phyloP scores from a whole-genome alignment of 2,888 invertebrate species.

The Ormyrus thymus region DNA sequence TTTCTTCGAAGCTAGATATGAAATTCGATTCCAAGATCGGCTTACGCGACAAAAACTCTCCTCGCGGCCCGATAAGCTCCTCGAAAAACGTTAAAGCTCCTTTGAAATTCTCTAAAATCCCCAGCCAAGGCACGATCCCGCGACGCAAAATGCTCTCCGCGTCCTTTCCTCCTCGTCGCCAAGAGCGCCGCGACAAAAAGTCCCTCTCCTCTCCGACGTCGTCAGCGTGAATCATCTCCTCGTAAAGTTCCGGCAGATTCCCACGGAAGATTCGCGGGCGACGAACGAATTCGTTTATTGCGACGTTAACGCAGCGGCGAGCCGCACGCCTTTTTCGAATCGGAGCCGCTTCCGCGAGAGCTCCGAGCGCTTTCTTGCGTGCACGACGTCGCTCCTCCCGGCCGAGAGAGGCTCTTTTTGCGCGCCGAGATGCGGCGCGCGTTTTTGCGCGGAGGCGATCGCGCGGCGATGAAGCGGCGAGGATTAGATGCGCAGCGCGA shows the following conservation, averaged over 20 bases:
- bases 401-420: too few species aligned
- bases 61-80: background rate
- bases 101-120: too few species aligned
- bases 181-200: background rate
- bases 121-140: too few species aligned
- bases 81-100: too few species aligned
- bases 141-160: too few species aligned
- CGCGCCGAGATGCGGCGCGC: too few species aligned
- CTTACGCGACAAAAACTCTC: background rate
- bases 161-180: too few species aligned
- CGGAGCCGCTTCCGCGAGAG: conserved; percentile 2
- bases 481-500: too few species aligned
- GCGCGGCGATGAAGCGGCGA: too few species aligned
- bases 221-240: background rate
- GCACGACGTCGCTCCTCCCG: background rate
- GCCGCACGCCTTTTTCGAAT: conserved; percentile 7
- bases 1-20: too few species aligned
- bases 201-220: background rate
- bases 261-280: conserved; percentile 1
- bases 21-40: too few species aligned
- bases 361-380: conserved; percentile 2
- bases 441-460: too few species aligned
- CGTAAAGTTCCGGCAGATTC: background rate
- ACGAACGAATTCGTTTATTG: background rate
- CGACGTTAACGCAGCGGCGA: background rate